These are phyloP conservation scores for Caenorhabditis elegans DNA, from an alignment of 1,140 invertebrate genomes.

Conservation along the genomic window WBcel235 BX284602.5:1520001-1520500, in stretches of 20 bases:
- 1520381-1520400: too few species aligned
- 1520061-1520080: constrained; percentile 52
- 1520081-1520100: constrained; percentile 55
- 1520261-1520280: not conserved
- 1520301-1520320: not conserved
- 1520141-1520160: constrained; percentile 15
- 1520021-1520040: too few species aligned
- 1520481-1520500: too few species aligned
- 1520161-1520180: constrained; percentile 45
- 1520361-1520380: too few species aligned
- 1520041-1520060: constrained; percentile 50
- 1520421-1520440: too few species aligned
- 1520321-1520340: not conserved
- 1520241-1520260: constrained; percentile 27
- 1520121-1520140: too few species aligned
- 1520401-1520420: too few species aligned
- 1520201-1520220: constrained; percentile 44
- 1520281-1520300: not conserved
- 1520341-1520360: not conserved
- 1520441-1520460: too few species aligned
- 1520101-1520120: constrained; percentile 54
- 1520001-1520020: too few species aligned
- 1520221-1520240: constrained; percentile 44
- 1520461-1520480: too few species aligned
- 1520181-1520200: constrained; percentile 43